Conservation (phyloP, 1,140 invertebrate genomes). For the Nomia melanderi region DNA sequence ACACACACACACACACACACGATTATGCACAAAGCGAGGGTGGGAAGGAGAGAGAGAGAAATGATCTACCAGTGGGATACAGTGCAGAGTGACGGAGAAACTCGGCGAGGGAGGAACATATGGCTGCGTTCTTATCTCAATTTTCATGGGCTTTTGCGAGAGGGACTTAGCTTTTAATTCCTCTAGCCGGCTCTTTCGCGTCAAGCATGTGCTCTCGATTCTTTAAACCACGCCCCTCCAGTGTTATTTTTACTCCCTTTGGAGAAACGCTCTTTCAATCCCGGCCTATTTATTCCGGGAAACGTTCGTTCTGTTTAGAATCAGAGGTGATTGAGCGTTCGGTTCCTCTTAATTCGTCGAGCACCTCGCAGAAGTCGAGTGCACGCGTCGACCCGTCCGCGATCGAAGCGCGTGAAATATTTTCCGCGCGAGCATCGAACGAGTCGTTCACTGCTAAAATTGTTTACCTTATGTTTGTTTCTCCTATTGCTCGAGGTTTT, state of each 20-base stretch:
- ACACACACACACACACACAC: too few relatives aligned
- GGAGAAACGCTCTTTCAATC: conserved; percentile 7
- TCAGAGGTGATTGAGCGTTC: neutral
- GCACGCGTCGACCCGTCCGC: too few relatives aligned
- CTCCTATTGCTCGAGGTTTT: too few relatives aligned
- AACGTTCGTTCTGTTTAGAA: neutral
- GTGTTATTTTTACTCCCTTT: conserved; percentile 25
- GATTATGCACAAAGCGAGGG: too few relatives aligned
- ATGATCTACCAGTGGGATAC: neutral
- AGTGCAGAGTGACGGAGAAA: conserved; percentile 3
- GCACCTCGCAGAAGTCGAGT: too few relatives aligned
- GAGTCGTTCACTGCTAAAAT: too few relatives aligned
- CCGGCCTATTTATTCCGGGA: conserved; percentile 1
- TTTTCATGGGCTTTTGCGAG: conserved; percentile 37
- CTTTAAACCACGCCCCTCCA: neutral
- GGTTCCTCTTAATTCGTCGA: too few relatives aligned
- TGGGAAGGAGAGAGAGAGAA: conserved; percentile 2
- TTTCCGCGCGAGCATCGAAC: too few relatives aligned
- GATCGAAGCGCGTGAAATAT: too few relatives aligned
- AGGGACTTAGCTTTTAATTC: conserved; percentile 25
- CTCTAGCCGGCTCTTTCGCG: neutral
- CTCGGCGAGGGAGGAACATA: conserved; percentile 35
- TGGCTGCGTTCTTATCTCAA: conserved; percentile 34
- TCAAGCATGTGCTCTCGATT: conserved; percentile 27
- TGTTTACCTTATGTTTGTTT: too few relatives aligned